phyloP scores from a whole-genome alignment of 2,113 vertebrate genomes.

The Toxotes jaculatrix region DNA sequence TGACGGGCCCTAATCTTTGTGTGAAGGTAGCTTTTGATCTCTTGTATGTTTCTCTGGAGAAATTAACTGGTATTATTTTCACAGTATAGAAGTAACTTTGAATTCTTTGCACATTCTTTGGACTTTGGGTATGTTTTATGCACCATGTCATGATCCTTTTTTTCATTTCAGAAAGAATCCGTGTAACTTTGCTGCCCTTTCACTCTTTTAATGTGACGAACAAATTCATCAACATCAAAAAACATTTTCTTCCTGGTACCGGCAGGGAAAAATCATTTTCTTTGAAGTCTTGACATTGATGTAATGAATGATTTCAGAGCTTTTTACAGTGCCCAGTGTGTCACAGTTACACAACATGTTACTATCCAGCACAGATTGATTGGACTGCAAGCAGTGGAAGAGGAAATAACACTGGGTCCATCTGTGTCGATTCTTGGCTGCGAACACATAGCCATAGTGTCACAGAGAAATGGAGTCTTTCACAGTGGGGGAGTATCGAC shows the following conservation, averaged over 20 bases:
- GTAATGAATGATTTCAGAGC: slow-evolving; percentile 7
- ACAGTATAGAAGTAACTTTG: background rate
- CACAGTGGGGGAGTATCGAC: slow-evolving; percentile 46
- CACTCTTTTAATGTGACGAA: background rate
- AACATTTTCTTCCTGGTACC: background rate
- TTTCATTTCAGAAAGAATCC: background rate
- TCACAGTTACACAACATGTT: slow-evolving; percentile 46
- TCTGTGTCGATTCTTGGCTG: slow-evolving; percentile 56
- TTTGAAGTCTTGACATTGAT: slow-evolving; percentile 20
- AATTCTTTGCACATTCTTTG: background rate
- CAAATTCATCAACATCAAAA: background rate
- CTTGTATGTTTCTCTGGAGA: background rate
- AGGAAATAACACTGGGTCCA: slow-evolving; percentile 39
- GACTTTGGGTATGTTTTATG: background rate
- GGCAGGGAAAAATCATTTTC: background rate
- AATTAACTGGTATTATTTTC: background rate
- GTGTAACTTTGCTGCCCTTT: no score
- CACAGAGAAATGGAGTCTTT: slow-evolving; percentile 52
- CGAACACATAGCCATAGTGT: slow-evolving; percentile 29
- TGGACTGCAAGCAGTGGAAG: slow-evolving; percentile 3
- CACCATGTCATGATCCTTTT: background rate
- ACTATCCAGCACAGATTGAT: slow-evolving; percentile 52
- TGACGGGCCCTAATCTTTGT: background rate
- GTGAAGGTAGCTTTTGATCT: background rate
- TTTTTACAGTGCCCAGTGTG: slow-evolving; percentile 28